phyloP scores from a whole-genome alignment of 1,140 invertebrate genomes.

The Tetragnatha versicolor region DNA sequence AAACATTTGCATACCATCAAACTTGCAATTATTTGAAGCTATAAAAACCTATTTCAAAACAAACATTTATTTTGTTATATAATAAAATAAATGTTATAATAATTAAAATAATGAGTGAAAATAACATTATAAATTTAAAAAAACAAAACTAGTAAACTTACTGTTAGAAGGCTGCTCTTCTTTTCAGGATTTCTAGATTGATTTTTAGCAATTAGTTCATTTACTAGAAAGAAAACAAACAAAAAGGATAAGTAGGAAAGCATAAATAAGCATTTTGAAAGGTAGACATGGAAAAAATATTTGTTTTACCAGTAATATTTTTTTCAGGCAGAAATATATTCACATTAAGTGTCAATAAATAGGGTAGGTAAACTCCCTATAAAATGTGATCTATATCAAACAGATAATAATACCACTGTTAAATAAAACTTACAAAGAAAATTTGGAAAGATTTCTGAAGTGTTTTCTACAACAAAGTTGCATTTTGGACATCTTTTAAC shows the following conservation, averaged over 20 bases:
- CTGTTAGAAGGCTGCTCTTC: not conserved
- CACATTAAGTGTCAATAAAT: no score
- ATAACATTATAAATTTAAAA: no score
- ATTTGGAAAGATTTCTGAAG: conserved; percentile 85
- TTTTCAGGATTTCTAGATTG: conserved; percentile 65
- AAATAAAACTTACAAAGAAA: conserved; percentile 69
- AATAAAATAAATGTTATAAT: no score
- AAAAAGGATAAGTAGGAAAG: not conserved
- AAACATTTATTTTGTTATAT: no score
- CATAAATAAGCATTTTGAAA: not conserved
- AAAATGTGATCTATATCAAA: no score
- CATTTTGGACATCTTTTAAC: conserved; percentile 87
- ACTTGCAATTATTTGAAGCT: no score
- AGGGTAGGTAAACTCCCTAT: no score
- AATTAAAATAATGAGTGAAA: no score
- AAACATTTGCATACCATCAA: no score
- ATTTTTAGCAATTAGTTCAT: conserved; percentile 82
- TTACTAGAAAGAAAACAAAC: conserved; percentile 67
- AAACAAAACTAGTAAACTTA: not conserved
- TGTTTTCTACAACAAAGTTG: conserved; percentile 73
- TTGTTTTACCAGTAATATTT: not conserved
- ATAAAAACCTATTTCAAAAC: no score
- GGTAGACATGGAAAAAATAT: not conserved
- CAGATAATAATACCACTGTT: not conserved
- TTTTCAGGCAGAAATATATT: no score